These are phyloP conservation scores for Zaprionus camerounensis DNA, from an alignment of 1,140 invertebrate species.

Conservation along the genomic window DNA sequence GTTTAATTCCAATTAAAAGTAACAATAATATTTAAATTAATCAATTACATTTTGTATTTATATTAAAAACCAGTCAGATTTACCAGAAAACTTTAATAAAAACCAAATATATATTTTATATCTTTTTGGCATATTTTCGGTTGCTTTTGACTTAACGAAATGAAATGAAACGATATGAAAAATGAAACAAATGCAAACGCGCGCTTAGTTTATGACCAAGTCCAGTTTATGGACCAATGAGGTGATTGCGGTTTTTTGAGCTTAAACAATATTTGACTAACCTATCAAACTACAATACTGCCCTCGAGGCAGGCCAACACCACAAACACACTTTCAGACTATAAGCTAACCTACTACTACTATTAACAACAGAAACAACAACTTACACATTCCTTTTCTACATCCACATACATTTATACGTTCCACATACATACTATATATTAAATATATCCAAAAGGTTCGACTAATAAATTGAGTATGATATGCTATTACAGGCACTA, in stretches of 20 bases:
- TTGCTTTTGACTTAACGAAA: slow-evolving; percentile 75
- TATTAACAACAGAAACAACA: slow-evolving; percentile 18
- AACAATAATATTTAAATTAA: slow-evolving; percentile 48
- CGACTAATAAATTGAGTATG: not conserved
- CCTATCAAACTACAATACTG: slow-evolving; percentile 15
- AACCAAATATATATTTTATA: slow-evolving; percentile 47
- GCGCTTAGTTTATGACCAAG: slow-evolving; percentile 84
- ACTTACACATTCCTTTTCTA: slow-evolving; percentile 22
- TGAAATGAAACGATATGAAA: slow-evolving; percentile 16
- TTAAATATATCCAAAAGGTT: slow-evolving; percentile 6
- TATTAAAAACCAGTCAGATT: slow-evolving; percentile 14
- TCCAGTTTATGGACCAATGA: slow-evolving; percentile 84
- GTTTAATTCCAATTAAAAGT: slow-evolving; percentile 45
- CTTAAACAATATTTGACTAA: slow-evolving; percentile 59
- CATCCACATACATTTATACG: not conserved
- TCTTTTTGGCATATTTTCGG: slow-evolving; percentile 75
- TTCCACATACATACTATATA: slow-evolving; percentile 2
- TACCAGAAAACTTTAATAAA: slow-evolving; percentile 21
- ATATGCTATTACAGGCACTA: slow-evolving; percentile 87
- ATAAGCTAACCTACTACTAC: slow-evolving; percentile 19
- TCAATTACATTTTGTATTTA: slow-evolving; percentile 29
- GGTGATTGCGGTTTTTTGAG: slow-evolving; percentile 78
- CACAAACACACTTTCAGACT: slow-evolving; percentile 40
- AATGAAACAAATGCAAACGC: slow-evolving; percentile 69
- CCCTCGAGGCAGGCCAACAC: not conserved